Conservation (phyloP, 2,888 invertebrate genomes). For the Brachyptera putata region DNA sequence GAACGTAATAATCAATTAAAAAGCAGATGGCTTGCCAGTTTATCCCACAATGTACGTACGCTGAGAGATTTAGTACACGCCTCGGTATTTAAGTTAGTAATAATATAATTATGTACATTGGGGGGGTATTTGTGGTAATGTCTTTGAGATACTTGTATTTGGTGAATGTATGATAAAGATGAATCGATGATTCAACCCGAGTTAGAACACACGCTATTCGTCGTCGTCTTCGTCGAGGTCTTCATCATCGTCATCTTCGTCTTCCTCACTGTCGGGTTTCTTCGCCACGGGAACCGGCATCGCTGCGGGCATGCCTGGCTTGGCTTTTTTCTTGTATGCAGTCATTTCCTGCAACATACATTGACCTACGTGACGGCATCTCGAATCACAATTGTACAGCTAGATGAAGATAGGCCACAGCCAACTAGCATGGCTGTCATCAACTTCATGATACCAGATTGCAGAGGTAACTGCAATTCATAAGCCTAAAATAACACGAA, state of each 20-base stretch:
- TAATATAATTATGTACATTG: slow-evolving; percentile 28
- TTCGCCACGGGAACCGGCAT: slow-evolving; percentile 47
- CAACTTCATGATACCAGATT: no score
- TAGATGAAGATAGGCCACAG: no score
- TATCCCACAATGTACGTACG: slow-evolving; percentile 20
- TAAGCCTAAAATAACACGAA: no score
- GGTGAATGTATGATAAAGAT: slow-evolving; percentile 23
- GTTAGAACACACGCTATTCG: no score
- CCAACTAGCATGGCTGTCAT: no score
- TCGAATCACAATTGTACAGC: no score
- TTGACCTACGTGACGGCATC: no score
- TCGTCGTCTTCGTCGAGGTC: slow-evolving; percentile 61
- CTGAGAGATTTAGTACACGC: no score
- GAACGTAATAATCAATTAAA: background rate
- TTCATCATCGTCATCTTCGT: slow-evolving; percentile 52
- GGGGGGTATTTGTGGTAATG: slow-evolving; percentile 20
- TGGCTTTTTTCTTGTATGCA: slow-evolving; percentile 72
- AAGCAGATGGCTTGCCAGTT: slow-evolving; percentile 30
- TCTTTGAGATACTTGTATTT: slow-evolving; percentile 17
- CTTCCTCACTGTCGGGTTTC: slow-evolving; percentile 33
- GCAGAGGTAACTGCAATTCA: no score
- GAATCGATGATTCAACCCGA: no score
- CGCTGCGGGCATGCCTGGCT: slow-evolving; percentile 46
- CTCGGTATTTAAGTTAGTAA: slow-evolving; percentile 21
- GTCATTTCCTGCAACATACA: slow-evolving; percentile 69